Evolutionary conservation across 2,797 vertebrate genomes (phyloP).

Genomic region (Simalia tracyae): DNA sequence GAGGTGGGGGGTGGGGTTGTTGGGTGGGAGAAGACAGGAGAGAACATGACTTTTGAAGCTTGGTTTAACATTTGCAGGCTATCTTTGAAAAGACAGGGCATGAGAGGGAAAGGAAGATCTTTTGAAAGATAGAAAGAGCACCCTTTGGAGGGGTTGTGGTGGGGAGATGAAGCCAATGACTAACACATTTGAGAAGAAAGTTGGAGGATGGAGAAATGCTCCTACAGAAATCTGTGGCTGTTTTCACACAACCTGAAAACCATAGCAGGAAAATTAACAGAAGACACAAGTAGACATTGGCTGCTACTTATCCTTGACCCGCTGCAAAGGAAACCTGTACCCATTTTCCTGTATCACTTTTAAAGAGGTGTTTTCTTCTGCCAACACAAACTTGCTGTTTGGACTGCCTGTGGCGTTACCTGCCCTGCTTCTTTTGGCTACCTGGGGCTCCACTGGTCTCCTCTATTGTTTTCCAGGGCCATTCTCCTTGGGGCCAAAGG

Average conservation of each 20-base stretch:
- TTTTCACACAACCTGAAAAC: neutral
- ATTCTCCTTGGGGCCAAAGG: neutral
- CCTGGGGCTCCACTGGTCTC: neutral
- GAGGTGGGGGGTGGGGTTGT: too few species aligned
- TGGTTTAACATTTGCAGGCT: neutral
- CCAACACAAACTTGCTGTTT: neutral
- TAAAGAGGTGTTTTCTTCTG: neutral
- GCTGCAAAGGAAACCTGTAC: neutral
- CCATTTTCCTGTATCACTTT: neutral
- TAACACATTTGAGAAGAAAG: neutral
- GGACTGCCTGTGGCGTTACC: neutral
- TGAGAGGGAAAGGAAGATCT: neutral
- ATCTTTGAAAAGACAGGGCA: neutral
- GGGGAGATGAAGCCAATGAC: neutral
- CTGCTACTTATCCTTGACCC: neutral
- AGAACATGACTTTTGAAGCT: neutral
- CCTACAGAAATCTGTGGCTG: neutral
- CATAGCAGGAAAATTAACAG: neutral
- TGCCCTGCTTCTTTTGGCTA: neutral
- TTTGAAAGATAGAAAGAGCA: neutral
- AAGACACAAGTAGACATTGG: neutral
- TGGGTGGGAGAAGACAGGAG: neutral
- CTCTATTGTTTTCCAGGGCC: neutral
- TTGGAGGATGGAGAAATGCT: neutral
- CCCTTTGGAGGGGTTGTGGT: neutral